These are phyloP conservation scores for Myoxocephalus aenaeus DNA, from an alignment of 2,797 vertebrate species.

Conservation along the genomic window DNA sequence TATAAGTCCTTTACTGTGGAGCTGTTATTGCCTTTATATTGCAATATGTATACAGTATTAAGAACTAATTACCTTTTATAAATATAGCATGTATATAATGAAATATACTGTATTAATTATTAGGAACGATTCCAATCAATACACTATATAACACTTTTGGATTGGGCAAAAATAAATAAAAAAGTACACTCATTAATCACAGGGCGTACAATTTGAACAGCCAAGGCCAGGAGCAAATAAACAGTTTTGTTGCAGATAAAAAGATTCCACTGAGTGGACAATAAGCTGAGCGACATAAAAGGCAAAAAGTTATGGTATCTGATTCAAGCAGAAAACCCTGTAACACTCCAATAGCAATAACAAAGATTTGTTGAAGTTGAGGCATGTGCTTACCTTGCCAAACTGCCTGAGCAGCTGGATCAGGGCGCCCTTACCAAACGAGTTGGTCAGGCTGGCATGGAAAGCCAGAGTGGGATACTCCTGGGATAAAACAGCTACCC, in stretches of 20 bases:
- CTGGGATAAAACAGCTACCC: constrained; percentile 96
- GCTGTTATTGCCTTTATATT: not conserved
- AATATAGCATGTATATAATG: not conserved
- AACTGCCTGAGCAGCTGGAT: constrained; percentile 98
- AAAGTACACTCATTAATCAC: not conserved
- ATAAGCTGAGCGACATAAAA: not conserved
- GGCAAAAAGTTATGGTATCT: not conserved
- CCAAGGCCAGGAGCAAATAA: not conserved
- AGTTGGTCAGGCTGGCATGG: constrained; percentile 97
- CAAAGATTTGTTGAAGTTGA: not conserved
- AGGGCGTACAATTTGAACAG: not conserved
- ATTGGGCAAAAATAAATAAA: not conserved
- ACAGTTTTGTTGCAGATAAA: not conserved
- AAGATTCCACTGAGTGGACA: not conserved
- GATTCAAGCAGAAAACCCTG: not conserved
- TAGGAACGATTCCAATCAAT: not conserved
- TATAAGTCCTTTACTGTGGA: not conserved
- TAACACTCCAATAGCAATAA: not conserved
- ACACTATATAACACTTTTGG: not conserved
- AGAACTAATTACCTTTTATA: no score
- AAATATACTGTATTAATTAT: not conserved
- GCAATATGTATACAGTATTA: not conserved
- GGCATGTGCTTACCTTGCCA: constrained; percentile 89
- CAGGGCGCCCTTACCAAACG: constrained; percentile 97
- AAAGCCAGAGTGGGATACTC: constrained; percentile 97